Evolutionary conservation across 2,797 vertebrate genomes (phyloP), one percentile per base, ranked within the genome.

Genomic region (Alouatta caraya): DNA sequence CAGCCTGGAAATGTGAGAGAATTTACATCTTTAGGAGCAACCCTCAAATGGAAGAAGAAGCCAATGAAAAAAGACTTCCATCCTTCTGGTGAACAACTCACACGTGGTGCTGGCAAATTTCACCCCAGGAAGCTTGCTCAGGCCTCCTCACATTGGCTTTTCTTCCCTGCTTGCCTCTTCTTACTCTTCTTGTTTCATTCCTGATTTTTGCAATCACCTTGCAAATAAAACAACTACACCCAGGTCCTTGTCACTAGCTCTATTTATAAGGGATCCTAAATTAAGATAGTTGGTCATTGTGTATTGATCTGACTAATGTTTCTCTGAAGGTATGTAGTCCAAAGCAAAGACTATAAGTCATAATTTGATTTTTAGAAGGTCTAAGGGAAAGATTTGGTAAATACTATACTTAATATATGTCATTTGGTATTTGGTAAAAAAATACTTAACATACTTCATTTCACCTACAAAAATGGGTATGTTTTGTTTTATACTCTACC

Each of bases 401-500:
- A 42, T 89, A 87, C 14, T 8, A 57, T 3, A 81, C 2, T 52
- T 55, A 55, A 55, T 55, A 55, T 9, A 9, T 1, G 0, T 22
- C 52, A 55, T 55, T 24, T 22, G 52, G 21, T 55, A 55, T 55
- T 55, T 55, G 52, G 21, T 55, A 55, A 22, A 55, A 11, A 64
- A 95, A 82, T 44, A 55, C 0, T 46, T 80, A 67, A 28, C 1
- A 48, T 57, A 80, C 19, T 91, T 91, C 90, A 59, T 83, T 81
- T 92, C 1, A 81, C 11, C 61, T 84, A 61, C 15, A 83, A 86
- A 55, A 88, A 59, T 76, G 26, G 13, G 7, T 44, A 37, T 70
- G 39, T 24, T 75, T 91, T 9, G 75, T 75, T 90, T 92, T 93
- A 61, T 59, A 61, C 24, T 91, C 8, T 64, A 26, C 21, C 52